These are phyloP conservation scores for Siniperca undulata DNA, from an alignment of 2,797 vertebrate species.

Conservation along the genomic window DNA sequence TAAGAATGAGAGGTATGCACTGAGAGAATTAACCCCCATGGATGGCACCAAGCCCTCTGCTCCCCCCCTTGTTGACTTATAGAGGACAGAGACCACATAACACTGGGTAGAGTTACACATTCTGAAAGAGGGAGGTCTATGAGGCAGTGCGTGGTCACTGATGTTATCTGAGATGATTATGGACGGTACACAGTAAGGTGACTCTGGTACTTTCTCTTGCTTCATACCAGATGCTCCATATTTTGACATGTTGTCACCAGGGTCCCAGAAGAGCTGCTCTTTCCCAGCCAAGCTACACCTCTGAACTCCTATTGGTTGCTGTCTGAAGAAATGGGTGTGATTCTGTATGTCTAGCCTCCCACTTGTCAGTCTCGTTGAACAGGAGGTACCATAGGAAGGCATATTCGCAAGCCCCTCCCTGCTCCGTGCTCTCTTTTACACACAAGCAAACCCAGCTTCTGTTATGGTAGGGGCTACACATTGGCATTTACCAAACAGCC, in stretches of 20 bases:
- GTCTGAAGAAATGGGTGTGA: slow-evolving; percentile 53
- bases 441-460: slow-evolving; percentile 76
- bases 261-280: slow-evolving; percentile 46
- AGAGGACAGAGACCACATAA: slow-evolving; percentile 62
- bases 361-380: slow-evolving; percentile 64
- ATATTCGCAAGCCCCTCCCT: slow-evolving; percentile 72
- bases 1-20: slow-evolving; percentile 70
- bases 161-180: slow-evolving; percentile 45
- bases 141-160: slow-evolving; percentile 25
- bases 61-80: slow-evolving; percentile 60
- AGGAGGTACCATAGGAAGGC: slow-evolving; percentile 56
- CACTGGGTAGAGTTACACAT: slow-evolving; percentile 64
- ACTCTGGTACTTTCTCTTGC: slow-evolving; percentile 45
- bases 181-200: slow-evolving; percentile 40
- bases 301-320: slow-evolving; percentile 65
- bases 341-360: slow-evolving; percentile 49
- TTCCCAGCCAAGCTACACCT: slow-evolving; percentile 39
- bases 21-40: slow-evolving; percentile 56
- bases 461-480: slow-evolving; percentile 81
- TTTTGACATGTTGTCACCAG: slow-evolving; percentile 67
- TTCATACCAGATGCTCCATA: slow-evolving; percentile 55
- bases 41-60: slow-evolving; percentile 46
- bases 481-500: slow-evolving; percentile 77
- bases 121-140: slow-evolving; percentile 44
- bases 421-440: slow-evolving; percentile 63